These are phyloP conservation scores for Eremobia ochroleuca DNA, from an alignment of 2,888 invertebrate species.

Conservation along the genomic window DNA sequence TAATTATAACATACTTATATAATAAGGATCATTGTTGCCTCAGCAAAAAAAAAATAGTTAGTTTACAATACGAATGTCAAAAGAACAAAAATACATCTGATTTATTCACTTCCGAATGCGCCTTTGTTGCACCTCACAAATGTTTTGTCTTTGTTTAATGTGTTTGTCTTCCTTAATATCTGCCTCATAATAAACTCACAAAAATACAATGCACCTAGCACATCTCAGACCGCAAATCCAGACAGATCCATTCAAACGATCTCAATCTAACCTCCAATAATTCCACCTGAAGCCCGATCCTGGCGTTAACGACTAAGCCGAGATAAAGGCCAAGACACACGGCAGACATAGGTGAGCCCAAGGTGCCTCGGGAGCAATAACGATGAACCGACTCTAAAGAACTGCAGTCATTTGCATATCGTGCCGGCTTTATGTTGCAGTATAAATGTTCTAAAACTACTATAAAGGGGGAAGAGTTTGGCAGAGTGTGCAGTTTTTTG, in stretches of 20 bases:
- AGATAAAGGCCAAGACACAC: slow-evolving; percentile 69
- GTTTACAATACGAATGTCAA: too few relatives aligned
- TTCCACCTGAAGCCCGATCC: slow-evolving; percentile 59
- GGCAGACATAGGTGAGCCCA: slow-evolving; percentile 63
- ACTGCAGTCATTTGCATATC: slow-evolving; percentile 83
- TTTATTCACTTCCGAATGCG: not conserved
- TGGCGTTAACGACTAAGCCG: slow-evolving; percentile 66
- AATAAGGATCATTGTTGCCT: too few relatives aligned
- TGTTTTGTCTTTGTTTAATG: not conserved
- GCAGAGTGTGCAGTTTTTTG: slow-evolving; percentile 34
- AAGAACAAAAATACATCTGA: not conserved
- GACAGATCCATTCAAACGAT: slow-evolving; percentile 48
- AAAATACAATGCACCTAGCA: not conserved
- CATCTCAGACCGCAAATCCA: slow-evolving; percentile 21
- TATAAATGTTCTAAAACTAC: slow-evolving; percentile 67
- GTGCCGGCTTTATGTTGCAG: slow-evolving; percentile 58
- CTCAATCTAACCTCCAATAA: slow-evolving; percentile 67
- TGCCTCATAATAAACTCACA: not conserved
- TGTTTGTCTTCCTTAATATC: not conserved
- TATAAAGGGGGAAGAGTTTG: slow-evolving; percentile 41
- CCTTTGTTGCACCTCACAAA: not conserved
- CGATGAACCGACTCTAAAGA: slow-evolving; percentile 78
- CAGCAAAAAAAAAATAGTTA: too few relatives aligned
- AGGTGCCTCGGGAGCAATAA: slow-evolving; percentile 80
- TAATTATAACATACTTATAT: too few relatives aligned